Base-by-base conservation (phyloP, 2,797 vertebrate genomes). In the Megaceryle alcyon region DNA sequence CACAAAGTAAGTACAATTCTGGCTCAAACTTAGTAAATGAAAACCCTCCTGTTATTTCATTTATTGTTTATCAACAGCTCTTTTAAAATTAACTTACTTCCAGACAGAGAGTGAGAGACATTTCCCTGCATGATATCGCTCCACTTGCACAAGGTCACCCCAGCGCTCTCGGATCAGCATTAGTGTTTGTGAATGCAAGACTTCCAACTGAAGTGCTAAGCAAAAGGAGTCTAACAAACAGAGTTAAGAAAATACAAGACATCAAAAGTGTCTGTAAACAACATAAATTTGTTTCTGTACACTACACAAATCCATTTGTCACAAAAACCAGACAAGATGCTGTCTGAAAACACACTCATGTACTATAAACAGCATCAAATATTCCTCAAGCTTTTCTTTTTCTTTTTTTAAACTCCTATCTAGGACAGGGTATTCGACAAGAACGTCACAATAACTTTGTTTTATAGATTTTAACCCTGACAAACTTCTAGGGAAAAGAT, bases 81-180 rank as follows among this genome's bases (percentile, higher is more conserved):
- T 49, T 82, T 92, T 83, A 61, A 93, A 96, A 79, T 82, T 49
- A 69, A 98, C 99, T 98, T 99, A 99, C 99, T 99, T 99, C 99
- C 99, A 99, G 96, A 99, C 99, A 60, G 98, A 98, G 46, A 99
- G 98, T 0, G 99, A 99, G 94, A 99, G 99, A 96, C 98, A 99
- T 97, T 99, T 99, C 81, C 99, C 99, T 10, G 99, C 98, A 64
- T 99, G 91, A 46, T 99, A 99, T 96, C 99, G 98, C 96, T 99
- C 99, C 95, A 99, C 99, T 96, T 99, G 99, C 82, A 99, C 99
- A 76, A 99, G 98, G 97, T 99, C 99, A 29, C 99, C 99, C 99
- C 99, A 99, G 48, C 99, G 98, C 97, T 99, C 99, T 83, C 99
- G 98, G 89, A 99, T 98, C 96, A 99, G 98, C 99, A 99, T 99